Evolutionary conservation across 2,113 vertebrate genomes (phyloP).

Genomic region (Rhodinocichla rosea): DNA sequence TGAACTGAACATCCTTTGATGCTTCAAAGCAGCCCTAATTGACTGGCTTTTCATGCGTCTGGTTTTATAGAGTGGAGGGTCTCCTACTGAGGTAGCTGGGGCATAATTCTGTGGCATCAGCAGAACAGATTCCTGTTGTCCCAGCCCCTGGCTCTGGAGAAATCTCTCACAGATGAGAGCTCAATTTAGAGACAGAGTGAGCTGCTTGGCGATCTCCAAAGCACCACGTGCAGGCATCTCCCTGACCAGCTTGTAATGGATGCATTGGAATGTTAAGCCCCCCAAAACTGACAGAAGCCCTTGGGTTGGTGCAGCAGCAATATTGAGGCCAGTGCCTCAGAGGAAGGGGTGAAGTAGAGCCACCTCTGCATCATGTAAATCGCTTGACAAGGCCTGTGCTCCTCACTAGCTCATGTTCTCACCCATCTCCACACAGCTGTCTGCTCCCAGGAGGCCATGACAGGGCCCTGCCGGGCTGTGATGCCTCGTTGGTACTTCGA

Average conservation of each 20-base stretch:
- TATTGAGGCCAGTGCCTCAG: neutral
- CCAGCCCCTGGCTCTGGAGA: neutral
- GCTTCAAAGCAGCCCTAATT: neutral
- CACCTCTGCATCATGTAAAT: neutral
- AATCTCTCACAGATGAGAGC: neutral
- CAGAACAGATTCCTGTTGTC: neutral
- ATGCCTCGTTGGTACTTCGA: conserved; percentile 97
- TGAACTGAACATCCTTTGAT: neutral
- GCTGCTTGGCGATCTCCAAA: neutral
- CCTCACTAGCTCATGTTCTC: conserved; percentile 69
- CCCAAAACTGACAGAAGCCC: neutral
- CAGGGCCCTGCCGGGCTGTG: conserved; percentile 92
- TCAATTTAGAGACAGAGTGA: neutral
- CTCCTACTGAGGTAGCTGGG: neutral
- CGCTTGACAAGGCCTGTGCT: neutral
- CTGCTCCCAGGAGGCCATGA: conserved; percentile 94
- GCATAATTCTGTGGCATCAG: neutral
- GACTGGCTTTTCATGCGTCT: neutral
- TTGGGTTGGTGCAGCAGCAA: neutral
- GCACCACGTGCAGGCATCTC: neutral
- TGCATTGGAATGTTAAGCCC: neutral
- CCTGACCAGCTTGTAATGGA: too few species aligned
- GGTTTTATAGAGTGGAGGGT: neutral
- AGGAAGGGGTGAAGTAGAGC: neutral
- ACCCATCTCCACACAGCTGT: conserved; percentile 86